Evolutionary conservation across 2,797 vertebrate genomes (phyloP).

Genomic region (Lepidocolaptes lacrymiger): DNA sequence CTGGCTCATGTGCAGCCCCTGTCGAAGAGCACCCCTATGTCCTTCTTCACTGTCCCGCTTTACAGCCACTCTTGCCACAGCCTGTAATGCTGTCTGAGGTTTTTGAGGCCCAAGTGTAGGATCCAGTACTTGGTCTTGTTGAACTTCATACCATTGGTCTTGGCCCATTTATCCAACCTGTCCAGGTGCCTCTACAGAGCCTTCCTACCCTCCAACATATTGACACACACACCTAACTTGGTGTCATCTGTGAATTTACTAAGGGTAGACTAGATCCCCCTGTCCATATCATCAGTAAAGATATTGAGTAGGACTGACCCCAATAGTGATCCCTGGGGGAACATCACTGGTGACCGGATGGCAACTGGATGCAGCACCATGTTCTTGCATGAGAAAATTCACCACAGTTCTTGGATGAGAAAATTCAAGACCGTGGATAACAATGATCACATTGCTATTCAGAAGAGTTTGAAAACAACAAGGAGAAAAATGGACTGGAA

Average conservation of each 20-base stretch:
- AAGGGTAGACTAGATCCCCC: neutral
- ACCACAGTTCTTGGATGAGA: neutral
- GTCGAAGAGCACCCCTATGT: neutral
- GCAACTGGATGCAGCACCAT: neutral
- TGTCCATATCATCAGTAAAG: neutral
- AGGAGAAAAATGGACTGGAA: neutral
- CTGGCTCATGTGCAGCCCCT: neutral
- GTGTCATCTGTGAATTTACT: neutral
- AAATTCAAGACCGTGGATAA: neutral
- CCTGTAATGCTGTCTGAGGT: neutral
- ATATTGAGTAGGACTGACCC: neutral
- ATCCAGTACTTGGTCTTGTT: neutral
- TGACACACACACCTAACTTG: accelerated
- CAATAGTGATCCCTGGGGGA: neutral
- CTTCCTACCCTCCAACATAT: neutral
- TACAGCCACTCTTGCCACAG: neutral
- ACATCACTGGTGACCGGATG: neutral
- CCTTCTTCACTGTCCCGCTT: neutral
- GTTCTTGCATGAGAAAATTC: neutral
- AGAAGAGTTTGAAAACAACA: neutral
- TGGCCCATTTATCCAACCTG: neutral
- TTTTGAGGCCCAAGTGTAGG: neutral
- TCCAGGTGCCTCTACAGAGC: neutral
- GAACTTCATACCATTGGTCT: neutral
- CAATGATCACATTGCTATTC: neutral